Base-by-base conservation (phyloP, 2,113 vertebrate genomes). In the Aplodontia rufa region DNA sequence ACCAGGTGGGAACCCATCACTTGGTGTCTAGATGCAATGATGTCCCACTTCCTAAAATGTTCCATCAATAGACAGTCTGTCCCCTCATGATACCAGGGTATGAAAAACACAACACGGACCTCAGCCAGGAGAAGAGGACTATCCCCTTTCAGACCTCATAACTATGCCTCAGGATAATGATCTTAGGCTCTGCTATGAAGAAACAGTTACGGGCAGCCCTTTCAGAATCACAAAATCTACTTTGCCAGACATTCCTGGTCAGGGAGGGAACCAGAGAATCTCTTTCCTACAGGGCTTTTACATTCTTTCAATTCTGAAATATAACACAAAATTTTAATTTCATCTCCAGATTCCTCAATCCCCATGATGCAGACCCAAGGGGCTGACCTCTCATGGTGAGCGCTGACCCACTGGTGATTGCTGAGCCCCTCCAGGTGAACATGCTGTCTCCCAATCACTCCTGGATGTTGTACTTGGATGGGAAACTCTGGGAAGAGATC, bases 201-300 rank as follows among this genome's bases (percentile, higher is more conserved):
- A 97, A 96, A 75, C 93, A 78, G 92, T 98, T 92, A 96, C 37
- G 96, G 96, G 96, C 90, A 66, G 96, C 97, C 96, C 97, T 87
- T 97, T 94, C 96, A 97, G 97, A 95, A 37, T 85, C 95, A 94
- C 87, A 97, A 94, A 97, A 88, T 95, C 96, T 93, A 74, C 97
- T 93, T 93, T 97, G 98, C 98, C 98, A 98, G 98, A 95, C 94
- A 98, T 98, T 98, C 94, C 96, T 98, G 97, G 95, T 97, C 96
- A 97, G 97, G 98, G 96, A 98, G 94, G 96, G 96, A 98, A 94
- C 96, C 96, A 87, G 94, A 96, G 71, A 88, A 96, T 87, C 69
- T 98, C 93, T 64, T 96, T 89, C 93, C 96, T 91, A 91, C 75
- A 94, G 60, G 91, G 69, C 92, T 97, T 97, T 95, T 96, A 96